Evolutionary conservation across 2,113 vertebrate genomes (phyloP), one percentile per base, ranked within the genome.

Genomic region (Ranitomeya variabilis): DNA sequence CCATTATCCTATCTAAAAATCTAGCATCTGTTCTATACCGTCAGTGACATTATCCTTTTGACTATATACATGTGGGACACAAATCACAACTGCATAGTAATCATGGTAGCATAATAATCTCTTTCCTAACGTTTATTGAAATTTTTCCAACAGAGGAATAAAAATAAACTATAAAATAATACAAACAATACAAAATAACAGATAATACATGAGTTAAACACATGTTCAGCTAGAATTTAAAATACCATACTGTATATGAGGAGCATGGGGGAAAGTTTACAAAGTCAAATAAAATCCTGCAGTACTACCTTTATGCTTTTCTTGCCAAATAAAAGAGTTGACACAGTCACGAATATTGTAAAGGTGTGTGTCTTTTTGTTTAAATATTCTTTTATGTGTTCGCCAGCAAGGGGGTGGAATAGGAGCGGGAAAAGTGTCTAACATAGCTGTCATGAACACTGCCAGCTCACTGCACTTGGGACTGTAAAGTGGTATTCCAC

Each of bases 1-100:
- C 2, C 87, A 80, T 73, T 90, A 87, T 71, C 86, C 55, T 84
- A 90, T 88, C 66, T 89, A 52, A 87, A 90, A 91, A 92, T 90
- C 86, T 91, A 90, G 37, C 13, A 91, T 89, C 87, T 89, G 80
- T 83, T 90, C 89, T 92, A 91, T 85, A 54, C 7, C 86, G 86
- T 91, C 85, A 31, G 21, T 8, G 85, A 3, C 67, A 66, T 7
- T 73, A 51, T 87, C 83, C 85, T 89, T 73, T 64, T 51, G 18
- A 71, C 62, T 57, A 14, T 71, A 73, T 78, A 54, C 54, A 57
- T 14, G 12, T 23, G 11, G 54, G 11, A n/a, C 15, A 6, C 9
- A 26, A 80, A 26, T 55, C 23, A 80, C 21, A 55, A 55, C 3
- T 15, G 52, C 54, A 37, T 73, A 37, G 69, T 16, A 37, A 37